A percentile compares a stretch with the other conserved stretches of the same genome.
These are phyloP conservation scores for Trematomus bernacchii DNA, from an alignment of 2,797 vertebrate species.

Conservation along the genomic window DNA sequence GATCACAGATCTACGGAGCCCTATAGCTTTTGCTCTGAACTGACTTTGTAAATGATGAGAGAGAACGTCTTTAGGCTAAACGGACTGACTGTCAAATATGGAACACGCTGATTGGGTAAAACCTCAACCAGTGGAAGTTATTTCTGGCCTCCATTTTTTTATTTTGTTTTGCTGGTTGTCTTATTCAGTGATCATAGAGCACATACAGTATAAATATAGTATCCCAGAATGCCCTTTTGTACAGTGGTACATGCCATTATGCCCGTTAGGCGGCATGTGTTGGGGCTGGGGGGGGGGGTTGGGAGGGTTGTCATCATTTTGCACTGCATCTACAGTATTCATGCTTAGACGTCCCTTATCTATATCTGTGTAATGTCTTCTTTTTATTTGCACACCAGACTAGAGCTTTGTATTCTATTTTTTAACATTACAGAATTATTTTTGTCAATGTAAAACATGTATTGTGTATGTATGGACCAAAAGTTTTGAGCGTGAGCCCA, in stretches of 20 bases:
- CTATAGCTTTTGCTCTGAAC: conserved; percentile 62
- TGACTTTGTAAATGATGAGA: conserved; percentile 68
- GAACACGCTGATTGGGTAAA: conserved; percentile 63
- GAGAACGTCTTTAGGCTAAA: conserved; percentile 62
- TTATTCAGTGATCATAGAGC: conserved; percentile 75
- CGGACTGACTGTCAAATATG: conserved; percentile 51
- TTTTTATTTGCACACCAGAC: conserved; percentile 88
- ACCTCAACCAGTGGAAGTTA: conserved; percentile 78
- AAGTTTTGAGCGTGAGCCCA: conserved; percentile 71
- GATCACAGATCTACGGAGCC: conserved; percentile 66
- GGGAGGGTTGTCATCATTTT: conserved; percentile 79
- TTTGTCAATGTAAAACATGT: conserved; percentile 84
- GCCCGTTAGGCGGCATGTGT: conserved; percentile 55
- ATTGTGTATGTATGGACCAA: conserved; percentile 86
- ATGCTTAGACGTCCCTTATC: conserved; percentile 83
- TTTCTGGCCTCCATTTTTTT: conserved; percentile 73
- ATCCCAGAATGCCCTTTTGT: conserved; percentile 75
- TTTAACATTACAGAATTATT: conserved; percentile 88
- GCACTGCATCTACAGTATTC: conserved; percentile 87
- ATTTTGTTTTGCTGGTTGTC: conserved; percentile 65
- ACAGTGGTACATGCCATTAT: conserved; percentile 67
- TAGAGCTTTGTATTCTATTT: conserved; percentile 88
- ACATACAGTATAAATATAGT: conserved; percentile 75
- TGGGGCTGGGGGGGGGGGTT: conserved; percentile 21
- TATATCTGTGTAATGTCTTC: conserved; percentile 84